A percentile compares a stretch with the other conserved stretches of the same genome.
Conservation (phyloP, 2,888 invertebrate genomes). For the Xiphydria camelus region DNA sequence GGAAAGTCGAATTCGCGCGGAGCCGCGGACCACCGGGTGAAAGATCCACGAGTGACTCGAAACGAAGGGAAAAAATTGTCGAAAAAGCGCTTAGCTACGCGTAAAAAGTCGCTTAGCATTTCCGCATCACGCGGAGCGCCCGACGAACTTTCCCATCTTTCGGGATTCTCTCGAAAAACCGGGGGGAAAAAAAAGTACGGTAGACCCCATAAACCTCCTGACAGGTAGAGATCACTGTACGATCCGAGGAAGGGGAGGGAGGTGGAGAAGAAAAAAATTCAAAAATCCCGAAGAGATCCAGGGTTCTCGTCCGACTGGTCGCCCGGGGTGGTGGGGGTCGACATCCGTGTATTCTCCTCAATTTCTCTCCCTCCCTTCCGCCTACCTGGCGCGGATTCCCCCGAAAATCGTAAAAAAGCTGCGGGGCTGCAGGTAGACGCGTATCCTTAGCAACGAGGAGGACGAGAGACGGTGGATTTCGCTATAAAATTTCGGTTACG, state of each 20-base stretch:
- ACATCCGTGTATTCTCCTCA: conserved; percentile 30
- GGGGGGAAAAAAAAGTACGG: neutral
- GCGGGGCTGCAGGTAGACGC: conserved; percentile 46
- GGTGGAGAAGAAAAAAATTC: conserved; percentile 30
- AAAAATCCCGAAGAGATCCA: conserved; percentile 32
- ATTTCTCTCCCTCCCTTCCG: conserved; percentile 14
- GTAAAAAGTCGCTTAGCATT: conserved; percentile 1
- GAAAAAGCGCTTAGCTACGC: neutral
- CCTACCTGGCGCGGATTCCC: conserved; percentile 53
- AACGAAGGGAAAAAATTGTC: too few relatives aligned
- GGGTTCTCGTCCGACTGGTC: too few relatives aligned
- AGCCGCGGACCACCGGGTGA: conserved; percentile 15
- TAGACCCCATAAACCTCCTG: neutral
- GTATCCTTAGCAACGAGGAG: conserved; percentile 17
- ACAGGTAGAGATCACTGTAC: conserved; percentile 4
- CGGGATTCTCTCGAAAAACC: neutral
- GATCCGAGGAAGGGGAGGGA: neutral
- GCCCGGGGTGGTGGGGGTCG: conserved; percentile 24
- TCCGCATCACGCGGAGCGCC: neutral
- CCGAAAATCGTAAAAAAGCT: conserved; percentile 45
- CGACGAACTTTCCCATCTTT: conserved; percentile 2
- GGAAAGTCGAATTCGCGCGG: conserved; percentile 36
- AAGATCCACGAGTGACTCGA: too few relatives aligned
- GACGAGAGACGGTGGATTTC: conserved; percentile 27
- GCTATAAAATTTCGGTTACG: conserved; percentile 50